Evolutionary conservation across 2,113 vertebrate species (phyloP).

Genomic region (Progne subis): DNA sequence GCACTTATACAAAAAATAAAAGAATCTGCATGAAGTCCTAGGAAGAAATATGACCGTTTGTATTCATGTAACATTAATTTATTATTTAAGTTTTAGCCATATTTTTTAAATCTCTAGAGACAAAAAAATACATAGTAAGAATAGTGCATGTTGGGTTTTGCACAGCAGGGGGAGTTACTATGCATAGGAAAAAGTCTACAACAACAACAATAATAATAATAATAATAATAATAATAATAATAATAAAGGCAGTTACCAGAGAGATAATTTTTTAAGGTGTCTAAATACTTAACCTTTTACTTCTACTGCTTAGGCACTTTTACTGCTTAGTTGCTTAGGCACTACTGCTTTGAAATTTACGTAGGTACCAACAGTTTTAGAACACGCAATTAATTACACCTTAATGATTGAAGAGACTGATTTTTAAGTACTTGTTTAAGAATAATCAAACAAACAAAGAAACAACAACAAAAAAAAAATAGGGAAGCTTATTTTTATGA

Average conservation of each 20-base stretch:
- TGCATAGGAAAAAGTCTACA: not conserved
- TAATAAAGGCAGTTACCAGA: accelerated
- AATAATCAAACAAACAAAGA: not conserved
- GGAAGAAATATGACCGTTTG: not conserved
- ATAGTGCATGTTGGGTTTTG: not conserved
- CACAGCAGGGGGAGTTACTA: not conserved
- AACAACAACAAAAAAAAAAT: not conserved
- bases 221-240: no score
- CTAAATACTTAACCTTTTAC: not conserved
- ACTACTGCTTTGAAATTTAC: not conserved
- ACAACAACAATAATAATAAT: no score
- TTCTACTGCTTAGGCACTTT: not conserved
- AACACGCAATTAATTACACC: not conserved
- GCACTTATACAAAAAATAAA: not conserved
- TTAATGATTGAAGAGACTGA: not conserved
- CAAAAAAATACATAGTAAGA: not conserved
- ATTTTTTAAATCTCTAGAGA: not conserved
- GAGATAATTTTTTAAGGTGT: not conserved
- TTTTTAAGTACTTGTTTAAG: not conserved
- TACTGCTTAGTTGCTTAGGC: not conserved
- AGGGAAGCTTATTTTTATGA: not conserved
- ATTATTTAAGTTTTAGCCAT: not conserved
- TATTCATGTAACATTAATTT: not conserved
- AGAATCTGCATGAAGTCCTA: not conserved
- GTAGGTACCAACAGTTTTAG: not conserved